Evolutionary conservation across 2,797 vertebrate genomes (phyloP).

Genomic region (Pseudocheirus occidentalis): DNA sequence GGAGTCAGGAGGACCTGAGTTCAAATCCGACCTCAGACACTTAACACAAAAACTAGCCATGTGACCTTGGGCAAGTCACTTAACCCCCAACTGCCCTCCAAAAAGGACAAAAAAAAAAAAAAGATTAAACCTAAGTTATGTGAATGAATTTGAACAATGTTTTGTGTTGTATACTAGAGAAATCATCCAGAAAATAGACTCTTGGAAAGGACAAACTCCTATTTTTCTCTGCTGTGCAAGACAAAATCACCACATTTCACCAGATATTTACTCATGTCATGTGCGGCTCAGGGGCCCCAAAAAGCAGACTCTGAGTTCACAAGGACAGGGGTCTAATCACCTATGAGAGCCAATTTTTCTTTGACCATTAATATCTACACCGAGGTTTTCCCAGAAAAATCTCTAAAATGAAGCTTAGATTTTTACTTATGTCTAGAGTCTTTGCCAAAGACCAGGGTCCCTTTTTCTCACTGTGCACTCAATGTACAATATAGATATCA

Average conservation of each 20-base stretch:
- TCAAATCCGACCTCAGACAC: too few relatives aligned
- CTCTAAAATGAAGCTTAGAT: neutral
- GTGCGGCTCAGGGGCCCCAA: neutral
- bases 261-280: slow-evolving; percentile 40
- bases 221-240: slow-evolving; percentile 29
- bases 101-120: too few relatives aligned
- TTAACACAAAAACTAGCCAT: too few relatives aligned
- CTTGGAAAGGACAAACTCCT: slow-evolving; percentile 18
- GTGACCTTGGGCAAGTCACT: too few relatives aligned
- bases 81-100: too few relatives aligned
- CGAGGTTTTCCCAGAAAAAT: neutral
- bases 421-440: neutral
- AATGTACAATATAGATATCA: neutral
- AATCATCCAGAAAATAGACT: slow-evolving; percentile 46
- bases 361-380: neutral
- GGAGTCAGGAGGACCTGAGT: too few relatives aligned
- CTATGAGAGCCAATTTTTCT: neutral
- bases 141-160: slow-evolving; percentile 24
- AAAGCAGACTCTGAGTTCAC: neutral
- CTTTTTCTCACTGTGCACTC: neutral
- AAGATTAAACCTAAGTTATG: neutral
- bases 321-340: neutral
- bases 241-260: slow-evolving; percentile 22
- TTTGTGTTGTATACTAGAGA: slow-evolving; percentile 34
- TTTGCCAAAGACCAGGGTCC: neutral